Evolutionary conservation across 2,797 vertebrate genomes (phyloP), one percentile per base, ranked within the genome.

Genomic region (Helostoma temminkii): DNA sequence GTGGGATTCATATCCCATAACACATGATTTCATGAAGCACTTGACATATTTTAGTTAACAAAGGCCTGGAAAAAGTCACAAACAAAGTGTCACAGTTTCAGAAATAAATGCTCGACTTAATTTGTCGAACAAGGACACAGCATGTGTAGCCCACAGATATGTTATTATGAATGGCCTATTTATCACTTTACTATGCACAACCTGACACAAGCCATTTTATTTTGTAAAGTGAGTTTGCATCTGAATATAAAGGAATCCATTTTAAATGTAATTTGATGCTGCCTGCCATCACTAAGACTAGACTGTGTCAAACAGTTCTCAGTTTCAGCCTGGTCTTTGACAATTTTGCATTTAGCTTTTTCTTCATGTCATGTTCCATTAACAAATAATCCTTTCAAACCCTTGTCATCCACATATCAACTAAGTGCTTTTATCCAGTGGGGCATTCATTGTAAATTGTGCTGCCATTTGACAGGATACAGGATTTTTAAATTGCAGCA

Each of bases 401-500:
- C 60, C 54, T 36, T 71, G 66, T 76, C 66, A 71, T 78, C 69
- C 71, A 64, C 70, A 62, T 77, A 63, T 85, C 64, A 84, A 64
- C 70, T 57, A 42, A 66, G 79, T 74, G 47, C 49, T 81, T 84
- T 66, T 15, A 52, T 80, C 52, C 14, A 9, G 30, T 22, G 25
- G 32, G 71, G 66, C 71, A 80, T 54, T 73, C 4, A 22, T 48
- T 70, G 19, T 74, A 46, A 79, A 75, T 53, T 61, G 59, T 61
- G 50, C 45, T n/a, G 47, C 76, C 37, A 49, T 49, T 50, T 67
- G 66, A 81, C 65, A 65, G 37, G 65, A 67, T 83, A 81, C 46
- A 60, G 65, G 45, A 73, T 80, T 74, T 74, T 75, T n/a, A 60
- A n/a, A 34, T 52, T 46, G 16, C 58, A 26, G 16, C 48, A 54